Evolutionary conservation across 30 jellyfish, hydroid and myxozoan genomes (phyloP), one percentile per base, ranked within the genome.

Genomic region (Phacellophora camtschatica): DNA sequence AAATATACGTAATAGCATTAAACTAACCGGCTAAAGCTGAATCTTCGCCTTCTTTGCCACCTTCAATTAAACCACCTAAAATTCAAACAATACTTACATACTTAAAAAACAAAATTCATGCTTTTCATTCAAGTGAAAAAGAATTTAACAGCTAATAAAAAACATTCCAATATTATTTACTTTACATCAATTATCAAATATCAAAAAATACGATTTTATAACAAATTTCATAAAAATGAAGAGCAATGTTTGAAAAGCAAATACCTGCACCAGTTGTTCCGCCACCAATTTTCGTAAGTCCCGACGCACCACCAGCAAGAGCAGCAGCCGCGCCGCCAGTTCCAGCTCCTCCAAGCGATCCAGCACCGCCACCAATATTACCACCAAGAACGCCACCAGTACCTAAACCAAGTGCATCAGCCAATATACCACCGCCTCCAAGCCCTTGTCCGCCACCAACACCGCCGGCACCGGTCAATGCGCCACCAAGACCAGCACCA

Each of bases 301-400:
- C 97, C 33, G 88, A 67, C 28, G 88, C 97, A 41, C 90, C 96
- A 53, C 71, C 94, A 37, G 94, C 86, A 29, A 82, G 56, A 33
- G 94, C 86, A 2, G 94, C 94, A 16, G 94, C 86, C 1, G 86
- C 94, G 3, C 73, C 86, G 20, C 82, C 94, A 19, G 94, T 56
- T 13, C 82, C 94, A 39, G 32, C 86, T 19, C 86, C 94, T 0
- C 86, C 86, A 24, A 82, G 86, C 6, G 94, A 82, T 22, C 95
- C 97, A 63, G 88, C 91, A 15, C 90, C 95, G 34, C 95, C 97
- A 15, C 95, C 97, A 20, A 53, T 88, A 79, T 84, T 90, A 3
- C 94, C 94, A 35, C 94, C 97, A 24, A 67, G 90, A 0, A 87
- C 88, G 28, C 97, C 97, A 33, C 88, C 93, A 33, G 95, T 78